Percentiles rank a stretch among this genome's conserved stretches.
Conservation (phyloP, 2,113 vertebrate species). For the Chitala chitala region DNA sequence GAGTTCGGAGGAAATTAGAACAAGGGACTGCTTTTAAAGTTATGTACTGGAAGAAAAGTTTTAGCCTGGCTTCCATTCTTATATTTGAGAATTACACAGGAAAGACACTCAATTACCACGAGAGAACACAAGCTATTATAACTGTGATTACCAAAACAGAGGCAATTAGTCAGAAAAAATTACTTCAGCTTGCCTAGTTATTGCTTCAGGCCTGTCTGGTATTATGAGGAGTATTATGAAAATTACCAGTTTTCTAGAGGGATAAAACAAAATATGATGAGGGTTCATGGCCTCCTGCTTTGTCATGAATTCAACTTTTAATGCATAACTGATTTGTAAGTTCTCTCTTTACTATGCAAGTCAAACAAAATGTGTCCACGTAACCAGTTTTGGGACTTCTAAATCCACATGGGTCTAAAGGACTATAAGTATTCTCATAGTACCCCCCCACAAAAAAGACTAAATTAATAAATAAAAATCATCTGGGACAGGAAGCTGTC, state of each 20-base stretch:
- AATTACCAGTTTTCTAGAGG: constrained; percentile 17
- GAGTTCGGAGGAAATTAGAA: neutral
- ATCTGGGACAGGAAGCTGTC: neutral
- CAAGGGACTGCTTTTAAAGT: neutral
- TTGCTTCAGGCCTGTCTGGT: constrained; percentile 19
- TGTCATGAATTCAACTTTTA: constrained; percentile 6
- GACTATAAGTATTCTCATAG: too few species aligned
- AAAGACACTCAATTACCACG: constrained; percentile 20
- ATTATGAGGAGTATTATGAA: constrained; percentile 17
- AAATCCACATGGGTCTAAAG: too few species aligned
- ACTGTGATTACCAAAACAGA: constrained; percentile 25
- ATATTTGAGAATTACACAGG: constrained; percentile 13
- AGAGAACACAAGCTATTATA: constrained; percentile 18
- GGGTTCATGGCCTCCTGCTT: constrained; percentile 13
- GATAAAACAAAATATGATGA: neutral
- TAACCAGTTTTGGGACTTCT: too few species aligned
- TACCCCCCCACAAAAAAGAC: too few species aligned
- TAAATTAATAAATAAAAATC: too few species aligned
- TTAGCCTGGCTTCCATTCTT: neutral
- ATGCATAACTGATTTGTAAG: neutral
- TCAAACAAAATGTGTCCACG: neutral
- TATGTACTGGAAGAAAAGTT: constrained; percentile 10
- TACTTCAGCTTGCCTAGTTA: constrained; percentile 17
- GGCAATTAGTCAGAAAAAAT: constrained; percentile 24
- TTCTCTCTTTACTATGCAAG: neutral